Conservation (phyloP, 2,113 vertebrate species). For the Enhydra lutris region DNA sequence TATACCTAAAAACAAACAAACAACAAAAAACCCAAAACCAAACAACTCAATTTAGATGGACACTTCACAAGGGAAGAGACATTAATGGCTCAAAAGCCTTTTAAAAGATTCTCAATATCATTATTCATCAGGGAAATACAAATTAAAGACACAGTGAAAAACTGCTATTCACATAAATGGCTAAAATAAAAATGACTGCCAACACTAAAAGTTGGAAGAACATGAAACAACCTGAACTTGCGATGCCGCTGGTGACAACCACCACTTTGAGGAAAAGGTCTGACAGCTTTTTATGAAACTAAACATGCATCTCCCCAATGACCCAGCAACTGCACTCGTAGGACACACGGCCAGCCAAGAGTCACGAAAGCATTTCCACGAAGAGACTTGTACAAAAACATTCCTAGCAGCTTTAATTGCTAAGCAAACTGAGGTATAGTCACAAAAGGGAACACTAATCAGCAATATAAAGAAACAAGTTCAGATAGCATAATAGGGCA, state of each 20-base stretch:
- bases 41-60: not conserved
- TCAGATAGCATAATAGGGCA: not conserved
- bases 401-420: not conserved
- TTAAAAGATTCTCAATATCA: not conserved
- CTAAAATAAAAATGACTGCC: not conserved
- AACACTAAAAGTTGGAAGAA: not conserved
- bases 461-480: not conserved
- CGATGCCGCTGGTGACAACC: not conserved
- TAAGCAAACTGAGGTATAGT: not conserved
- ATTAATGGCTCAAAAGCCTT: not conserved
- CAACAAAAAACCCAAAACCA: not conserved
- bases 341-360: not conserved
- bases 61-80: not conserved
- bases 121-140: not conserved
- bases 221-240: not conserved
- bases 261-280: not conserved
- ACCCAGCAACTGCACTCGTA: not conserved
- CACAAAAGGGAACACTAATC: not conserved
- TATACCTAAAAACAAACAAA: not conserved
- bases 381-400: not conserved
- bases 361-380: not conserved
- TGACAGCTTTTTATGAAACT: not conserved
- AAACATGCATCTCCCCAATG: not conserved
- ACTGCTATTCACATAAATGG: not conserved
- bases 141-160: not conserved